Evolutionary conservation across 2,797 vertebrate species (phyloP), one percentile per base, ranked within the genome.

Genomic region (Peromyscus aztecus): DNA sequence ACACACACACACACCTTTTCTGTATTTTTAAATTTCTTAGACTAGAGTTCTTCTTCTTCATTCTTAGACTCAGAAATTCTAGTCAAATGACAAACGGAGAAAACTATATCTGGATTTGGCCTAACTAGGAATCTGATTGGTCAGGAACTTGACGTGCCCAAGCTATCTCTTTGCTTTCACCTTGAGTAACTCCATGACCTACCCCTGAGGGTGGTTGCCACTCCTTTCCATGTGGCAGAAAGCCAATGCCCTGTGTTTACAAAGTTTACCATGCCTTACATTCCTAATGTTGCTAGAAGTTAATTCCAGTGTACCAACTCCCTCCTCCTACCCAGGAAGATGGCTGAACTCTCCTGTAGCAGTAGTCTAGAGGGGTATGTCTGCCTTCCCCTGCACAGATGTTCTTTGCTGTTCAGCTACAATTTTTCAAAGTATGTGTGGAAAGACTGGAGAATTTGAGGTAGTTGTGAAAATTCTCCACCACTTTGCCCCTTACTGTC

Each of bases 61-160:
- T 94, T 96, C 77, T 90, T 37, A 92, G 49, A 80, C 82, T 57
- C 76, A 88, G 71, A 27, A 80, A 81, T 82, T 76, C n/a, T 73
- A 95, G 8, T 73, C 34, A 77, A 2, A 4, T 69, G 69, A 63
- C 73, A 90, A 87, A 12, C 43, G 59, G 67, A 82, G 21, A 59
- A 24, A 71, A 84, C 63, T 13, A 37, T 46, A 2, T 90, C 55
- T 84, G 59, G 14, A 52, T 78, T 52, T 76, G 31, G 10, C 31
- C 55, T 75, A 69, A 88, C 8, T 16, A 69, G 59, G 40, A 90
- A 12, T 63, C 75, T 77, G 37, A 80, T 61, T 73, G 55, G 7
- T 57, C 76, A 92, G 67, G 46, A 57, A 34, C 2, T 1, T 19
- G 9, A 2, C 43, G 67, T 34, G 46, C 49, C 46, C 31, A 11